These are phyloP conservation scores for Thamnophis elegans DNA, from an alignment of 2,797 vertebrate genomes.

Conservation along the genomic window DNA sequence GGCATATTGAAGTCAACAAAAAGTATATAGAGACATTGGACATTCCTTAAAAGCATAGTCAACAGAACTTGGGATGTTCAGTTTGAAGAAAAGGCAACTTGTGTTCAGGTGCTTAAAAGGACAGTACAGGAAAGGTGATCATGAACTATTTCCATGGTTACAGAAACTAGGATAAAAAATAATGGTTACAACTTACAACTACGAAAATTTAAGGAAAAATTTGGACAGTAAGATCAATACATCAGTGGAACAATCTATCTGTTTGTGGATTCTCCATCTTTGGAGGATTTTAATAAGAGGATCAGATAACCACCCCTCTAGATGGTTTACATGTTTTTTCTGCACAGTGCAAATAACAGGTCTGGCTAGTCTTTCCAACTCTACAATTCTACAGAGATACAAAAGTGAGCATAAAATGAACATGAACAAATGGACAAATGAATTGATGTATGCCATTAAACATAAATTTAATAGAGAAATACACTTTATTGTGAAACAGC, in stretches of 20 bases:
- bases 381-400: not conserved
- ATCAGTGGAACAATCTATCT: not conserved
- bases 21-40: not conserved
- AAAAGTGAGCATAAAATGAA: not conserved
- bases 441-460: not conserved
- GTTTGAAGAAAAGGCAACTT: not conserved
- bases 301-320: not conserved
- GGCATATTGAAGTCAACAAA: not conserved
- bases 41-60: not conserved
- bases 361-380: not conserved
- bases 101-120: not conserved
- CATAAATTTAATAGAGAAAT: not conserved
- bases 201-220: not conserved
- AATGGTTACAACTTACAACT: not conserved
- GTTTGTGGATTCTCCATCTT: not conserved
- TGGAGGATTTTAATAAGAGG: not conserved
- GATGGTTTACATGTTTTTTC: not conserved
- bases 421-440: not conserved
- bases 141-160: not conserved
- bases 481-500: not conserved
- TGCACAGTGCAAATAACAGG: not conserved
- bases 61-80: not conserved
- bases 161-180: not conserved
- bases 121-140: not conserved
- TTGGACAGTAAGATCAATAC: not conserved